These are phyloP conservation scores for Oxyura jamaicensis DNA, from an alignment of 2,113 vertebrate species.

Conservation along the genomic window DNA sequence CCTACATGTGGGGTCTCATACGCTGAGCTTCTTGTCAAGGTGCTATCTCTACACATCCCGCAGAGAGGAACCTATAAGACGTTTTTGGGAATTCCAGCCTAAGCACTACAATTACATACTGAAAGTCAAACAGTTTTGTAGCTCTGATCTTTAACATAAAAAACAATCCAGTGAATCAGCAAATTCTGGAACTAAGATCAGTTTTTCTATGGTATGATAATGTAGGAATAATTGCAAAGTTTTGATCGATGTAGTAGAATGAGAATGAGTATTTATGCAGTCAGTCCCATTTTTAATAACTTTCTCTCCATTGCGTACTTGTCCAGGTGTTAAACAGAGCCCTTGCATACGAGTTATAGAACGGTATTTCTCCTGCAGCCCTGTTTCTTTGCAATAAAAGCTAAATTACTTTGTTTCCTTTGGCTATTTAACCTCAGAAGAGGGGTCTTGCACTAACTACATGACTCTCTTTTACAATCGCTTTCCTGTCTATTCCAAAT, in stretches of 20 bases:
- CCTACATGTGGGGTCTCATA: too few relatives aligned
- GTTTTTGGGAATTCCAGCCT: background rate
- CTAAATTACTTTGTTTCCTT: slow-evolving; percentile 43
- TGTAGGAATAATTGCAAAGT: background rate
- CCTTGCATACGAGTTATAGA: background rate
- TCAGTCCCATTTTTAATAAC: background rate
- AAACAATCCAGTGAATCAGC: background rate
- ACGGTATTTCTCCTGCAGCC: background rate
- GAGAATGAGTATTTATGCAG: background rate
- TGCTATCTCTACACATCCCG: background rate
- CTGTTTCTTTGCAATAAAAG: slow-evolving; percentile 14
- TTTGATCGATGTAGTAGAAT: background rate
- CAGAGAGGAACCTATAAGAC: background rate
- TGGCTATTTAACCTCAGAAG: slow-evolving; percentile 24
- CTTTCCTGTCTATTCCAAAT: slow-evolving; percentile 35
- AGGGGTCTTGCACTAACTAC: background rate
- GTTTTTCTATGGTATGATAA: background rate
- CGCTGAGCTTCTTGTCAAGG: background rate
- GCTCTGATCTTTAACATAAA: background rate
- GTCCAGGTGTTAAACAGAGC: slow-evolving; percentile 43
- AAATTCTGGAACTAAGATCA: background rate
- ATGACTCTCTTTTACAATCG: slow-evolving; percentile 40
- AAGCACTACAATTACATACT: background rate
- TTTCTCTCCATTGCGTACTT: background rate
- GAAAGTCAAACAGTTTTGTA: background rate